Percentiles rank a stretch among this genome's conserved stretches.
phyloP scores from a whole-genome alignment of 2,113 vertebrate genomes.

The Nerophis ophidion region DNA sequence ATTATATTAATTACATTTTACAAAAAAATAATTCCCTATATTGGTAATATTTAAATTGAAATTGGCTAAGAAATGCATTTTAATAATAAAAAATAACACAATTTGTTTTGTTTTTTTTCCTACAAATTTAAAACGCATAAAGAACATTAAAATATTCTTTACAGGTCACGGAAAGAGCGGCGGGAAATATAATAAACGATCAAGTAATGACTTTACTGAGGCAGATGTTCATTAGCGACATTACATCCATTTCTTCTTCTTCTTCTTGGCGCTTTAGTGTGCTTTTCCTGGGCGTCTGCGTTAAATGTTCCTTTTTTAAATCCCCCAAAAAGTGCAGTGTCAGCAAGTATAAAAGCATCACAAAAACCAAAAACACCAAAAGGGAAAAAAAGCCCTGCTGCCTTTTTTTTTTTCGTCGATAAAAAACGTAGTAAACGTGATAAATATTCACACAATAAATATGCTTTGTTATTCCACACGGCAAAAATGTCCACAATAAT shows the following conservation, averaged over 20 bases:
- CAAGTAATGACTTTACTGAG: slow-evolving; percentile 19
- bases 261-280: not conserved
- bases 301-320: slow-evolving; percentile 31
- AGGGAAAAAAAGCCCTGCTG: slow-evolving; percentile 44
- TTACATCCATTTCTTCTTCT: too few species aligned
- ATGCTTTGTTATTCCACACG: slow-evolving; percentile 44
- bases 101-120: too few species aligned
- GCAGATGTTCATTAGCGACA: not conserved
- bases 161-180: not conserved
- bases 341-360: slow-evolving; percentile 35
- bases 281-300: slow-evolving; percentile 17
- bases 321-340: slow-evolving; percentile 57
- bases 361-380: slow-evolving; percentile 11
- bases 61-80: too few species aligned
- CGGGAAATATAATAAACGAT: not conserved
- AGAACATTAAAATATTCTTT: not conserved
- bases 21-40: too few species aligned
- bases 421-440: slow-evolving; percentile 35
- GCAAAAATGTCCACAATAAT: slow-evolving; percentile 28
- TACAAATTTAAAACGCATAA: too few species aligned
- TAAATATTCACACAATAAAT: slow-evolving; percentile 74
- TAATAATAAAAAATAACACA: too few species aligned
- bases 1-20: too few species aligned
- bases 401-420: slow-evolving; percentile 36
- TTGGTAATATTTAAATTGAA: too few species aligned